Base-by-base conservation (phyloP, 2,797 vertebrate species). In the Eulemur rubriventer region DNA sequence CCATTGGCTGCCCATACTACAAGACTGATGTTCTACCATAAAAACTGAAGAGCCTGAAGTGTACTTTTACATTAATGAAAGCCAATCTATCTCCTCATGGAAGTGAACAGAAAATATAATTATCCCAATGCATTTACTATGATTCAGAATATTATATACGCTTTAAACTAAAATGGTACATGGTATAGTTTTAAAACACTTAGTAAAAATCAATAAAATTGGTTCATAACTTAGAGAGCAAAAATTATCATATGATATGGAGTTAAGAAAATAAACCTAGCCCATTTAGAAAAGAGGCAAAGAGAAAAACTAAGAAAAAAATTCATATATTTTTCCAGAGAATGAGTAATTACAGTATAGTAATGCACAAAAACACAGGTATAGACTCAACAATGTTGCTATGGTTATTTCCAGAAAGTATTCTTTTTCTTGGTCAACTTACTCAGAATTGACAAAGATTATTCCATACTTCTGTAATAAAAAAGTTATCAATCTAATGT, bases 391-490 rank as follows among this genome's bases (percentile, higher is more conserved):
- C 24, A 91, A 84, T 26, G 16, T 16, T 91, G 1, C 28, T 22
- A 67, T 9, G 17, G 52, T 83, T 86, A 91, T 83, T 97, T 92
- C 17, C 70, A 28, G 38, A 72, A 7, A 57, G 26, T 30, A 92
- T 59, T 94, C 63, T 92, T 95, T 95, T 85, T 80, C 52, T 80
- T 63, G 35, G 48, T 88, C 79, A 96, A 84, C 43, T 95, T 94
- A 92, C 52, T 59, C 83, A 30, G 76, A 55, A 96, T 72, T 57
- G 26, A 91, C 22, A 75, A 93, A 87, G 48, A 76, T 7, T 81
- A 55, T 6, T 72, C 1, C 20, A 95, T 70, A 91, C 6, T 87
- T 97, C 57, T 89, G 2, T 57, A 84, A 80, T 61, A 75, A 92
- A 75, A 86, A 80, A 70, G 20, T 73, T 82, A 90, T 38, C 69